phyloP scores from a whole-genome alignment of 2,888 invertebrate species.

The Taenaris catops region DNA sequence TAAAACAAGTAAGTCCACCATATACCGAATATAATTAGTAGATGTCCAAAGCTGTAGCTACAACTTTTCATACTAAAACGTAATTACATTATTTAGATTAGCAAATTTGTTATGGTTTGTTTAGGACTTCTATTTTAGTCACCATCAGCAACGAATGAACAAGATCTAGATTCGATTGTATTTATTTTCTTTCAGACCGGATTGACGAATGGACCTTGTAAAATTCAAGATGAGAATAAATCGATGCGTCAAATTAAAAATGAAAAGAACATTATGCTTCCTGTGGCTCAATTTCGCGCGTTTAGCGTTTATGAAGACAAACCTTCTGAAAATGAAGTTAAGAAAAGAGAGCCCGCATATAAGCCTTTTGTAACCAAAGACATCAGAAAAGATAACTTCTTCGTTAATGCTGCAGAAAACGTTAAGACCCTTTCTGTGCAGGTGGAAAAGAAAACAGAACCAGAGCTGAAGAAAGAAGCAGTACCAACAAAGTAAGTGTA shows the following conservation, averaged over 20 bases:
- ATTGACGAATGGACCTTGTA: slow-evolving; percentile 65
- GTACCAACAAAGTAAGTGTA: too few species aligned
- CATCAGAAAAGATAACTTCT: slow-evolving; percentile 48
- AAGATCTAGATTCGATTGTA: too few species aligned
- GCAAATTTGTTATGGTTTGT: too few species aligned
- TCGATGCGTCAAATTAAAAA: slow-evolving; percentile 67
- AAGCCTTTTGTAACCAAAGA: slow-evolving; percentile 68
- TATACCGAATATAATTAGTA: too few species aligned
- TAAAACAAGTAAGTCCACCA: slow-evolving; percentile 79
- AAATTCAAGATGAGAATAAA: slow-evolving; percentile 71
- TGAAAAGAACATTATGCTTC: slow-evolving; percentile 74
- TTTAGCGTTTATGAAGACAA: slow-evolving; percentile 88
- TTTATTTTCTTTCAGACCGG: slow-evolving; percentile 61
- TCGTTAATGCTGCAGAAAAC: slow-evolving; percentile 55
- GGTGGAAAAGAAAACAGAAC: slow-evolving; percentile 56
- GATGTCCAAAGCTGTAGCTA: too few species aligned
- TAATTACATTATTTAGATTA: too few species aligned
- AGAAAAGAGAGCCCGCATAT: slow-evolving; percentile 60
- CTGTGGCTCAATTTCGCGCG: slow-evolving; percentile 86
- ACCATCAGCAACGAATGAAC: too few species aligned
- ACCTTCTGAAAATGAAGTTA: slow-evolving; percentile 60
- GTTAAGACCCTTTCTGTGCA: slow-evolving; percentile 52
- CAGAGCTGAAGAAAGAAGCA: slow-evolving; percentile 53
- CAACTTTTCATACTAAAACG: neutral
- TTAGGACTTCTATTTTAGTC: too few species aligned